phyloP scores from a whole-genome alignment of 2,113 vertebrate species.

The Indicator indicator region DNA sequence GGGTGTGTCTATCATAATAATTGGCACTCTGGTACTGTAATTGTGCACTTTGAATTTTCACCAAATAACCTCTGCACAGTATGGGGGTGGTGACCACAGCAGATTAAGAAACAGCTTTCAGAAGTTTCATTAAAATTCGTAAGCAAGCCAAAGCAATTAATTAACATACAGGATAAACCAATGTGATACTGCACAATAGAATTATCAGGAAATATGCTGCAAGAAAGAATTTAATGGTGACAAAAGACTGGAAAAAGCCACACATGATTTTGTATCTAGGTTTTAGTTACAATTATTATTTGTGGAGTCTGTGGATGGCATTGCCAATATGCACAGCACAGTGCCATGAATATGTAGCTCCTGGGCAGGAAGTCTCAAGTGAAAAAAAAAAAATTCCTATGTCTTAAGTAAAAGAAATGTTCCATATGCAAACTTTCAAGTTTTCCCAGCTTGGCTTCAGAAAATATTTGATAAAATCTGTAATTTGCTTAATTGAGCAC shows the following conservation, averaged over 20 bases:
- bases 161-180: constrained; percentile 4
- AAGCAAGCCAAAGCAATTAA: constrained; percentile 53
- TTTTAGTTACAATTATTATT: not conserved
- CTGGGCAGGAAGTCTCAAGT: not conserved
- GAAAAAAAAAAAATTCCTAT: not conserved
- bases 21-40: not conserved
- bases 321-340: not conserved
- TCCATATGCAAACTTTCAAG: not conserved
- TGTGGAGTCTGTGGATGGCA: not conserved
- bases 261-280: not conserved
- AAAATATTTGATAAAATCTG: not conserved
- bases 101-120: constrained; percentile 36
- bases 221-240: constrained; percentile 7
- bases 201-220: constrained; percentile 27
- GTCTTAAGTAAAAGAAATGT: not conserved
- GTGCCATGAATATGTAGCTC: not conserved
- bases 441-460: not conserved
- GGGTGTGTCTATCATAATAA: not conserved
- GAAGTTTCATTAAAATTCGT: constrained; percentile 17
- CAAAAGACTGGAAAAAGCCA: not conserved
- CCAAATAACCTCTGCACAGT: not conserved
- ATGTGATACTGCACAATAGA: not conserved
- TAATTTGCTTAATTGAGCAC: not conserved
- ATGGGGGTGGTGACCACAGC: not conserved
- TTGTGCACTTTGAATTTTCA: not conserved